Conservation (phyloP, 2,113 vertebrate genomes). For the Dasypus novemcinctus region DNA sequence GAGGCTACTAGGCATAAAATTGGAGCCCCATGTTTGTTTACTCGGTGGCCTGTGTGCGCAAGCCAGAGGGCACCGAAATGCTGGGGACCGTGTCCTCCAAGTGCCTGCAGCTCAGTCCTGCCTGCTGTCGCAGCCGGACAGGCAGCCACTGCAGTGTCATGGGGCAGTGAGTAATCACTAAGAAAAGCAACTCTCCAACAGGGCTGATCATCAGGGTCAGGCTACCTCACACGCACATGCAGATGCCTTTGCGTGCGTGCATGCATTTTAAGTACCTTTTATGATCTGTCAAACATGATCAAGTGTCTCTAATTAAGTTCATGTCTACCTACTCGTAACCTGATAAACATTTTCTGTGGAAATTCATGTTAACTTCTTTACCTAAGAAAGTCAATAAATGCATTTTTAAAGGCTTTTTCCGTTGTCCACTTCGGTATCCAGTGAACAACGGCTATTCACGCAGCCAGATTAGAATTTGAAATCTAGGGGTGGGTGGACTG, state of each 20-base stretch:
- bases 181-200: conserved; percentile 64
- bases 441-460: neutral
- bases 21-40: conserved; percentile 50
- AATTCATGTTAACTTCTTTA: conserved; percentile 49
- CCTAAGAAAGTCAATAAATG: conserved; percentile 40
- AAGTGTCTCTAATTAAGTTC: conserved; percentile 36
- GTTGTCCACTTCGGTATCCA: neutral
- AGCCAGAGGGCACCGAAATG: conserved; percentile 38
- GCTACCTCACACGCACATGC: neutral
- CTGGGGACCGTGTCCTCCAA: neutral
- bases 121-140: neutral
- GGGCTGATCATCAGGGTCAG: conserved; percentile 16
- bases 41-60: neutral
- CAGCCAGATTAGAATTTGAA: conserved; percentile 1
- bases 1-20: conserved; percentile 43
- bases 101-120: neutral
- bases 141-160: neutral
- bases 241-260: neutral
- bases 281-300: conserved; percentile 57
- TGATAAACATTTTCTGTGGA: conserved; percentile 25
- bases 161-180: conserved; percentile 53
- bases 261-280: conserved; percentile 39
- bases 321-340: neutral
- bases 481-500: neutral
- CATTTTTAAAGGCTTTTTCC: neutral